Evolutionary conservation across 2,888 invertebrate species (phyloP), one percentile per base, ranked within the genome.

Genomic region (Cyclophora albipunctata): DNA sequence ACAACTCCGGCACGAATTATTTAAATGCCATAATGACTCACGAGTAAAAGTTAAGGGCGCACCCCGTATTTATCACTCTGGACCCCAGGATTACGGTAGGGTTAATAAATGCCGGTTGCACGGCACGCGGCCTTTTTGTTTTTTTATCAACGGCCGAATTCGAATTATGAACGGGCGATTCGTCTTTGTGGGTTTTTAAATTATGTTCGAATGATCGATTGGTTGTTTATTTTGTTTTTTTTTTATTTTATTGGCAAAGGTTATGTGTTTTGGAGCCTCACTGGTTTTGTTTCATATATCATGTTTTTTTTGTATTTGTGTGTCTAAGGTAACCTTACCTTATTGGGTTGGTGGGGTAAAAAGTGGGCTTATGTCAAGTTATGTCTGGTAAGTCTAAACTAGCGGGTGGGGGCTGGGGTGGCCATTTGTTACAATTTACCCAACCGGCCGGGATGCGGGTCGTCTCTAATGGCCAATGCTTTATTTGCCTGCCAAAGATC

Each of bases 11-110:
- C 74, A 74, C 79, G 82, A 87, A 85, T 85, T 89, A 90, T 90
- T 89, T 87, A 85, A 88, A 87, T 82, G 76, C 83, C 81, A 82
- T 90, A 89, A 90, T 89, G 86, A 86, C 80, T 82, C 81, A 78
- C 76, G 84, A 72, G 75, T 70, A 78, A 81, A 63, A 63, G 78
- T 78, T 77, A 73, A 73, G 73, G 70, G 72, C 75, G 78, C 73
- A 78, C 73, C 75, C 76, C 64, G 78, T 81, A 80, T 81, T 86
- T 84, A 84, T 84, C 82, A 82, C 78, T 65, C 72, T 66, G 76
- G 78, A 75, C 78, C 73, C 69, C 64, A 61, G 62, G 80, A 79
- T 83, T 78, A 78, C 74, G 67, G 72, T 73, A 79, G 80, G 84
- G 84, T 83, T 84, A 84, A 83, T 82, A 84, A 84, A 84, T 79